Conservation (phyloP, 2,797 vertebrate species). For the Microctenopoma stevenorrisi region DNA sequence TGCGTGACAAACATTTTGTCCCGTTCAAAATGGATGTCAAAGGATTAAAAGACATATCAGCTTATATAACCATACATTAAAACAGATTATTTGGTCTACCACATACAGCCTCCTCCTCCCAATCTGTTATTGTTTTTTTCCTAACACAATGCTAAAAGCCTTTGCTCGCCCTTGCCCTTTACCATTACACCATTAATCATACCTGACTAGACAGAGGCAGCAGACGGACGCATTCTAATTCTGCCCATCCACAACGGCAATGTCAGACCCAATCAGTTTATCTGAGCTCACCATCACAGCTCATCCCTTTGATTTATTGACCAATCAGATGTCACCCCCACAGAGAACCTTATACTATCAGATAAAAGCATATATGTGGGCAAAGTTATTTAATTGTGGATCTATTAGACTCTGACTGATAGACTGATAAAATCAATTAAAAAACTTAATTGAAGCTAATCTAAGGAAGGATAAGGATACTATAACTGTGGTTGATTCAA, state of each 20-base stretch:
- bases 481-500: constrained; percentile 48
- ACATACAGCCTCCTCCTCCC: constrained; percentile 45
- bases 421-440: constrained; percentile 58
- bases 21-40: constrained; percentile 39
- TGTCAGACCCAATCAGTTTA: constrained; percentile 64
- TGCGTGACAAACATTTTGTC: constrained; percentile 38
- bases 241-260: constrained; percentile 45
- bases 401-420: constrained; percentile 28
- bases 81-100: constrained; percentile 64
- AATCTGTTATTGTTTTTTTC: constrained; percentile 71
- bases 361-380: constrained; percentile 64
- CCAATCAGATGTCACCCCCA: constrained; percentile 55
- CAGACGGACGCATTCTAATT: constrained; percentile 62
- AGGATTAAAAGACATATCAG: constrained; percentile 65
- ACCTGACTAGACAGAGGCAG: constrained; percentile 68
- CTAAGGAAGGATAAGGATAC: constrained; percentile 40
- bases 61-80: constrained; percentile 70
- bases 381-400: constrained; percentile 62
- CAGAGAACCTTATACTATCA: constrained; percentile 34
- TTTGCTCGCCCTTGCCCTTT: constrained; percentile 70
- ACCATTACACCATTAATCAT: constrained; percentile 74
- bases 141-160: constrained; percentile 64
- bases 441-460: constrained; percentile 51
- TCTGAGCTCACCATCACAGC: constrained; percentile 54
- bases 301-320: constrained; percentile 62